phyloP scores from a whole-genome alignment of 2,888 invertebrate genomes.

The Mythimna vitellina region DNA sequence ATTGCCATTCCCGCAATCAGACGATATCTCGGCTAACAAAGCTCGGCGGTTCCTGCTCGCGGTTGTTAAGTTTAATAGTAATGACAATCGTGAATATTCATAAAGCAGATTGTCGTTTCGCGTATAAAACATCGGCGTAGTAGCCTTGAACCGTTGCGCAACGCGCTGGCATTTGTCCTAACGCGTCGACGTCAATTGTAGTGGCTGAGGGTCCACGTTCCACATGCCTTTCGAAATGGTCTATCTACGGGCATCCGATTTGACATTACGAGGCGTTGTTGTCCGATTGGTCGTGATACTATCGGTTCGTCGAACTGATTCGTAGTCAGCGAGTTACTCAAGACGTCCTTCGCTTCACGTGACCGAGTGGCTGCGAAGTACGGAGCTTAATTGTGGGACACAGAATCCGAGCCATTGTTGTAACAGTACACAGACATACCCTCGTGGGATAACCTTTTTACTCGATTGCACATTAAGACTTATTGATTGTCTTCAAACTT shows the following conservation, averaged over 20 bases:
- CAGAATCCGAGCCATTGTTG: slow-evolving; percentile 66
- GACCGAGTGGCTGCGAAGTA: slow-evolving; percentile 58
- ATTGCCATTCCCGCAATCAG: slow-evolving; percentile 66
- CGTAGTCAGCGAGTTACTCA: slow-evolving; percentile 65
- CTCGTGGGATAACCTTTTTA: slow-evolving; percentile 70
- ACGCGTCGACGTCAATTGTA: slow-evolving; percentile 71
- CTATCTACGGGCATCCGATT: slow-evolving; percentile 68
- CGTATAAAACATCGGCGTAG: slow-evolving; percentile 67
- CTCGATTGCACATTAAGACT: slow-evolving; percentile 56
- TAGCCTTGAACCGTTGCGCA: slow-evolving; percentile 87
- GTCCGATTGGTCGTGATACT: slow-evolving; percentile 67
- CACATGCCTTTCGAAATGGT: slow-evolving; percentile 73
- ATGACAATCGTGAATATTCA: slow-evolving; percentile 72
- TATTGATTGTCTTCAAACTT: slow-evolving; percentile 53
- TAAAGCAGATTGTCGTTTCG: slow-evolving; percentile 71
- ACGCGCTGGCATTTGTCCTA: slow-evolving; percentile 78
- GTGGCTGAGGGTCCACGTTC: slow-evolving; percentile 58
- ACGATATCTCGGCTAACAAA: slow-evolving; percentile 59
- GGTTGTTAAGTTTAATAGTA: slow-evolving; percentile 60
- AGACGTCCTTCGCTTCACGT: slow-evolving; percentile 72
- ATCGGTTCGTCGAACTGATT: slow-evolving; percentile 72
- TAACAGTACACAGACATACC: slow-evolving; percentile 27
- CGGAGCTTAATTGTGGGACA: slow-evolving; percentile 63
- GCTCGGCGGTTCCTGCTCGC: slow-evolving; percentile 65
- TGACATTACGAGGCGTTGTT: slow-evolving; percentile 64